Conservation (phyloP, 2,113 vertebrate species). For the Antechinus flavipes region DNA sequence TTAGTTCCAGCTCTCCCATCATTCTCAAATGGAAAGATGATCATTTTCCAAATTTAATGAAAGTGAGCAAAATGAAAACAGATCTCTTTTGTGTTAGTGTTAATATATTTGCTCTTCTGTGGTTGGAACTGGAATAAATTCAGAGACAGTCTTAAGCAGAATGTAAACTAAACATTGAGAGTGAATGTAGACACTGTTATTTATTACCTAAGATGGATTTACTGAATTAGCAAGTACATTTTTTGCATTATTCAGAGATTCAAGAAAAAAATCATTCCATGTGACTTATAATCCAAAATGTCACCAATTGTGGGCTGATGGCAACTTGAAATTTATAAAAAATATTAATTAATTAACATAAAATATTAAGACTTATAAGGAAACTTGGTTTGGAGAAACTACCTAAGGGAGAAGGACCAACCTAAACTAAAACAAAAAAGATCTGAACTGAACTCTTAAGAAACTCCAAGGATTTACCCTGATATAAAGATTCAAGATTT, state of each 20-base stretch:
- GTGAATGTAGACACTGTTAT: conserved; percentile 14
- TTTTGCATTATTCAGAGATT: conserved; percentile 21
- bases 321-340: not conserved
- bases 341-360: not conserved
- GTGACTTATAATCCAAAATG: not conserved
- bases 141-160: conserved; percentile 40
- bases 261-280: conserved; percentile 34
- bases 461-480: not conserved
- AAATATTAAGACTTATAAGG: not conserved
- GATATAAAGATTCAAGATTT: not conserved
- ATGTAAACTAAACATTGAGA: conserved; percentile 57
- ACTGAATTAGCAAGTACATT: conserved; percentile 31
- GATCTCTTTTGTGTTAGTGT: conserved; percentile 53
- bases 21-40: conserved; percentile 57
- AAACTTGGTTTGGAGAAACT: not conserved
- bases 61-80: conserved; percentile 62
- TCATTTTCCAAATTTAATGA: conserved; percentile 37
- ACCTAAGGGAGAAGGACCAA: conserved; percentile 30
- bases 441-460: not conserved
- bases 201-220: conserved; percentile 34
- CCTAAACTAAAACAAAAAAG: not conserved
- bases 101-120: conserved; percentile 60
- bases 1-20: conserved; percentile 33
- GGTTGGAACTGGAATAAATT: conserved; percentile 50
- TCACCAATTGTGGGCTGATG: not conserved